Percentiles rank a stretch among this genome's conserved stretches.
phyloP scores from a whole-genome alignment of 2,113 vertebrate species.

The Crotalus viridis region DNA sequence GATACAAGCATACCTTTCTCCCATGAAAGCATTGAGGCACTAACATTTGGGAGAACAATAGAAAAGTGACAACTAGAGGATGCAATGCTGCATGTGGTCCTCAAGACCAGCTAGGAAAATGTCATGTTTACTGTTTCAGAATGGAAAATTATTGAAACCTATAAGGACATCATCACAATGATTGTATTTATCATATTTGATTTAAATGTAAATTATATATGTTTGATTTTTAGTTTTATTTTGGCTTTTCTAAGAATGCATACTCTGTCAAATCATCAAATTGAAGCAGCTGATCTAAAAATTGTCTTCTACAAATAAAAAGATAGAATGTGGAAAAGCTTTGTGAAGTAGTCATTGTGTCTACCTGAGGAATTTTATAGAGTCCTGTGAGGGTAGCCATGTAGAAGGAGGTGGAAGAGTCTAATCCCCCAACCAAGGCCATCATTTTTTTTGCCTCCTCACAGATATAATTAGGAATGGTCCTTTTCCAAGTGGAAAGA shows the following conservation, averaged over 20 bases:
- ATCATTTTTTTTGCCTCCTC: neutral
- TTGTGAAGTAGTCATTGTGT: neutral
- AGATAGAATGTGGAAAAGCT: neutral
- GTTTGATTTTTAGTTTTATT: neutral
- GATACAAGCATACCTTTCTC: neutral
- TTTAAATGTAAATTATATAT: neutral
- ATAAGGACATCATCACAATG: neutral
- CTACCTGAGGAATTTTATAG: conserved; percentile 8
- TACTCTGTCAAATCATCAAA: neutral
- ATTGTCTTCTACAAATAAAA: neutral
- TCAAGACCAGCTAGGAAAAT: neutral
- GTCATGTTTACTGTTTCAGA: neutral
- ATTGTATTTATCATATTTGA: neutral
- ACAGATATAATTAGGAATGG: neutral
- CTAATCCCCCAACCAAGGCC: neutral
- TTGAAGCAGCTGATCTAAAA: neutral
- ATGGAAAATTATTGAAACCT: neutral
- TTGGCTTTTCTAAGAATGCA: neutral
- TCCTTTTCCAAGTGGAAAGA: neutral
- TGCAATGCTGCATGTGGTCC: neutral
- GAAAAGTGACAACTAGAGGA: neutral
- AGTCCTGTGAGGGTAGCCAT: neutral
- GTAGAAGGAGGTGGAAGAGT: neutral
- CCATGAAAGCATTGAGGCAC: neutral
- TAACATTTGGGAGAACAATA: neutral